Evolutionary conservation across 2,113 vertebrate species (phyloP).

Genomic region (Amphiprion ocellaris): DNA sequence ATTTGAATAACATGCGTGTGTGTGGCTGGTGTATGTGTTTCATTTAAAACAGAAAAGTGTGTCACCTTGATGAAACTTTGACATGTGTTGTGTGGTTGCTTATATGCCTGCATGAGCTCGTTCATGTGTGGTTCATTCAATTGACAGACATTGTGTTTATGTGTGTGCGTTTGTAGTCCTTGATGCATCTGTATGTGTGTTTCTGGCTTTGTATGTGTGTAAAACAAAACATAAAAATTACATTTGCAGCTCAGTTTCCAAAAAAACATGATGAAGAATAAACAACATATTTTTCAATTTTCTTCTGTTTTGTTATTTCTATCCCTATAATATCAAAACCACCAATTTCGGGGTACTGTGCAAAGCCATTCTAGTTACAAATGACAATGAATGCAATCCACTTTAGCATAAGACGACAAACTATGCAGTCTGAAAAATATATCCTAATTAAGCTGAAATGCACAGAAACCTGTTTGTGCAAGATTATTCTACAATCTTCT

Average conservation of each 20-base stretch:
- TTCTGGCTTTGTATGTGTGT: too few relatives aligned
- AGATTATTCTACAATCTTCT: constrained; percentile 4
- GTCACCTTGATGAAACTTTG: too few relatives aligned
- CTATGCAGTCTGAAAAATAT: neutral
- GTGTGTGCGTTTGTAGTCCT: too few relatives aligned
- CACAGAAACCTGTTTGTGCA: constrained; percentile 11
- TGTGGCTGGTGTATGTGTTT: neutral
- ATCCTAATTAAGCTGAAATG: constrained; percentile 17
- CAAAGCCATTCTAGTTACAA: constrained; percentile 7
- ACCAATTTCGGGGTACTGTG: neutral
- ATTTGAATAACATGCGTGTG: constrained; percentile 24
- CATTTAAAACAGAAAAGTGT: too few relatives aligned
- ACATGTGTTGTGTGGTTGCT: too few relatives aligned
- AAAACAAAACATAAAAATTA: too few relatives aligned
- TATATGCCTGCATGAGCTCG: too few relatives aligned
- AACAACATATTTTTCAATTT: neutral
- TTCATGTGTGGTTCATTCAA: neutral
- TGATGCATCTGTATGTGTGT: too few relatives aligned
- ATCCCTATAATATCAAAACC: neutral
- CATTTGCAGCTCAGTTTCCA: too few relatives aligned
- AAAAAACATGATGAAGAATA: neutral
- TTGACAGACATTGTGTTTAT: neutral
- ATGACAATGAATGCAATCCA: neutral
- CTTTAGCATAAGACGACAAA: neutral
- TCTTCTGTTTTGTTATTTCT: neutral